Base-by-base conservation (phyloP, 2,888 invertebrate genomes). In the Fragum whitleyi region DNA sequence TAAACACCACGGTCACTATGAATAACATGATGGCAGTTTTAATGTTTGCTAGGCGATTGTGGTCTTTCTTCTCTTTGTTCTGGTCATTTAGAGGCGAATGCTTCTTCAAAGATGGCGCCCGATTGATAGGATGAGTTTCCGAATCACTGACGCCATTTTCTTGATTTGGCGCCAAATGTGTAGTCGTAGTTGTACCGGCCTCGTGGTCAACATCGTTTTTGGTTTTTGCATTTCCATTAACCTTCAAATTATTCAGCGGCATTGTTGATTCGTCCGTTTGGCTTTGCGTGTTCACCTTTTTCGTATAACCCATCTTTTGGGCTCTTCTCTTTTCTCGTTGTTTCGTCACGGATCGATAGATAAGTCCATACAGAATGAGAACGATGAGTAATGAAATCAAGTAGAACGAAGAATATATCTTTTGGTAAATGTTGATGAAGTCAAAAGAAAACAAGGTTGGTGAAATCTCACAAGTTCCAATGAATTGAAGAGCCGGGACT, bases 11-110 rank as follows among this genome's bases (percentile, higher is more conserved):
- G 1, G 93, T 92, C 0, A 93, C 93, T 7, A 93, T 93, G 84
- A 93, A 93, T 78, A 93, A 79, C 93, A 93, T 93, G 28, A 90
- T 90, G 6, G 93, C 93, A 14, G 93, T 93, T 71, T 92, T 92
- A 36, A 93, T 90, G 81, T 93, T 93, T 32, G 90, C 90, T 36
- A 87, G 67, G 47, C 85, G 71, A 51, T 86, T 81, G 68, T 87
- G 86, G 39, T 88, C 87, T 57, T 74, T 82, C 21, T 75, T 82
- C n/a, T 87, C 86, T 14, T 82, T 85, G 21, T 61, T 71, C 9
- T 61, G 55, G 26, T 71, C 70, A 19, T 16, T 36, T 14, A 53
- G 29, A 7, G 69, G 39, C 26, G 68, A 59, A 42, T 59, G 67
- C 74, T 85, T 79, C 29, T 57, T 28, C 21, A 65, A 65, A 14